A percentile compares a stretch with the other conserved stretches of the same genome.
Conservation (phyloP, 2,797 vertebrate species). For the Danio jaintianensis region DNA sequence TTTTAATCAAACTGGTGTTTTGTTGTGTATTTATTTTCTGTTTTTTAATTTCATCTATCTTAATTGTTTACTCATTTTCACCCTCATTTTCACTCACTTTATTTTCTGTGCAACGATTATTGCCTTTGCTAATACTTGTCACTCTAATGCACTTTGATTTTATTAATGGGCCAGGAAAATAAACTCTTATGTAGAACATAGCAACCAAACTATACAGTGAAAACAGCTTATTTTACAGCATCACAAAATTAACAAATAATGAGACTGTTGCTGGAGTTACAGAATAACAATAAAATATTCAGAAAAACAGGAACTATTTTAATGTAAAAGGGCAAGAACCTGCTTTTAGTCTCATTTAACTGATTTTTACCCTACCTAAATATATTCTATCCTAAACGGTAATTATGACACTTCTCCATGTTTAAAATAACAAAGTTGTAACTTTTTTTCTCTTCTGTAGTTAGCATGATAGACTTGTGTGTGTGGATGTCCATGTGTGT, state of each 20-base stretch:
- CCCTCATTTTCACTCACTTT: too few species aligned
- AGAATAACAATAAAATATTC: not conserved
- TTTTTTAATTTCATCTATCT: too few species aligned
- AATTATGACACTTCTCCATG: not conserved
- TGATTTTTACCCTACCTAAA: not conserved
- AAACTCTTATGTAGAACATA: too few species aligned
- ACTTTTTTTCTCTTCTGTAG: not conserved
- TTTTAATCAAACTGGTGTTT: too few species aligned
- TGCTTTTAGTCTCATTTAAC: not conserved
- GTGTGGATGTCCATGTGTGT: conserved; percentile 10
- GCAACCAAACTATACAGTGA: not conserved
- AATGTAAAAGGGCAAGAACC: not conserved
- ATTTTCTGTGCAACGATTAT: too few species aligned
- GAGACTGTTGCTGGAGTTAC: not conserved
- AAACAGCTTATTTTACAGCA: not conserved
- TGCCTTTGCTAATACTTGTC: too few species aligned
- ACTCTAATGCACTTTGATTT: too few species aligned
- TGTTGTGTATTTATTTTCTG: too few species aligned
- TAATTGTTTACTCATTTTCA: too few species aligned
- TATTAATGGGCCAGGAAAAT: too few species aligned
- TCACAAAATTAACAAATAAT: not conserved
- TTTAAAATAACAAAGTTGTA: not conserved
- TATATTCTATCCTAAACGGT: not conserved
- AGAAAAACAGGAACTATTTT: not conserved
- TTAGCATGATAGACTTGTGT: not conserved